Base-by-base conservation (phyloP, 2,888 invertebrate genomes). In the Eumerus sabulonum region DNA sequence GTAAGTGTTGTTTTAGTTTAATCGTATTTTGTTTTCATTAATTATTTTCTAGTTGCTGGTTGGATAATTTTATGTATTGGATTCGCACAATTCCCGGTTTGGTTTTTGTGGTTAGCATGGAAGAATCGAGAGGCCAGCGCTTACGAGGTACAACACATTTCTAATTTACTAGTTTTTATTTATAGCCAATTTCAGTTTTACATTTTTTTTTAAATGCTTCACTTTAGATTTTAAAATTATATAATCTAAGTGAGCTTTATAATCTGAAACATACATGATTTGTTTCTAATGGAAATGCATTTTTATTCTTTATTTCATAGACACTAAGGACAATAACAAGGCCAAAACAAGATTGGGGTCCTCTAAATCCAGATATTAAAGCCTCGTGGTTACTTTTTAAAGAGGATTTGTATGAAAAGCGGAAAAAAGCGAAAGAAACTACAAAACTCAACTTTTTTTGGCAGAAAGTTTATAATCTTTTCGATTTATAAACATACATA, bases 281-380 rank as follows among this genome's bases (percentile, higher is more conserved):
- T n/a, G n/a, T n/a, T n/a, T n/a, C 7, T 45, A 7, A 47, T 14
- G 16, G 59, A 50, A 1, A 56, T 47, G 1, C 12, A 14, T 36
- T 42, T 17, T 7, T n/a, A 40, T 3, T 9, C 11, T 11, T 40
- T 3, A 3, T 40, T n/a, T 40, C 44, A n/a, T 12, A 81, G 81
- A 76, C 76, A 42, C 56, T 87, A 91, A 45, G 92, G 90, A 89
- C 67, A 83, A 91, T 44, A 89, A 90, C 92, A 84, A 86, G 89
- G 44, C 90, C 91, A 44, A 90, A 90, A 66, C 84, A 88, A 12
- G 87, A 91, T 4, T 94, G 94, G 94, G 93, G 94, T 0, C 94
- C 94, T 0, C 87, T 88, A 9, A 91, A 92, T 72, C 86, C 88
- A 0, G 88, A 90, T 27, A 89, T 87, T 0, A 90, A 89, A 36